Evolutionary conservation across 2,113 vertebrate species (phyloP).

Genomic region (Ginglymostoma cirratum): DNA sequence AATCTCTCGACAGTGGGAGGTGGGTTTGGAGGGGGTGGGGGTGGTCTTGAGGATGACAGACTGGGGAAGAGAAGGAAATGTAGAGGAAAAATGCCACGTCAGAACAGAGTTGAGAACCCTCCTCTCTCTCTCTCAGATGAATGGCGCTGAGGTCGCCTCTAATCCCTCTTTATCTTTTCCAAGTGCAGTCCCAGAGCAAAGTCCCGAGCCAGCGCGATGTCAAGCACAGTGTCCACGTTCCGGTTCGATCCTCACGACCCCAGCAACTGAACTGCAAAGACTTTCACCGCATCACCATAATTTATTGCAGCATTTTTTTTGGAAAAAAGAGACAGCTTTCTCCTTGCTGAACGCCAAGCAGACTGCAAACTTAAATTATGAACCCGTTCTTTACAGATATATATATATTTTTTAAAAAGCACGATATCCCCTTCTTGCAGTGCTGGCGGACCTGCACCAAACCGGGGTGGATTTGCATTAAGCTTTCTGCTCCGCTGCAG

Average conservation of each 20-base stretch:
- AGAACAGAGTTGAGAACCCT: neutral
- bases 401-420: neutral
- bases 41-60: neutral
- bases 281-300: neutral
- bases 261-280: neutral
- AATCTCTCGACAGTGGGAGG: neutral
- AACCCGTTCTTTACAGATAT: too few species aligned
- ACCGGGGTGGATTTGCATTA: neutral
- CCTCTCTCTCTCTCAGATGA: neutral
- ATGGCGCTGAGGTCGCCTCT: neutral
- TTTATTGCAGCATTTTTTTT: neutral
- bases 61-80: neutral
- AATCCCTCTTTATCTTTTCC: neutral
- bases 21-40: too few species aligned
- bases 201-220: too few species aligned
- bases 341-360: neutral
- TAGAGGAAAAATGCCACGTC: neutral
- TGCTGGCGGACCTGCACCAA: neutral
- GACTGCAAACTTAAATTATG: neutral
- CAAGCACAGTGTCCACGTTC: too few species aligned
- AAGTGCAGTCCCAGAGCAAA: neutral
- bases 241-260: neutral
- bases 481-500: neutral
- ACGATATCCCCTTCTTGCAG: neutral
- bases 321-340: neutral